Conservation (phyloP, 2,888 invertebrate genomes). For the Harpagoxenus sublaevis region DNA sequence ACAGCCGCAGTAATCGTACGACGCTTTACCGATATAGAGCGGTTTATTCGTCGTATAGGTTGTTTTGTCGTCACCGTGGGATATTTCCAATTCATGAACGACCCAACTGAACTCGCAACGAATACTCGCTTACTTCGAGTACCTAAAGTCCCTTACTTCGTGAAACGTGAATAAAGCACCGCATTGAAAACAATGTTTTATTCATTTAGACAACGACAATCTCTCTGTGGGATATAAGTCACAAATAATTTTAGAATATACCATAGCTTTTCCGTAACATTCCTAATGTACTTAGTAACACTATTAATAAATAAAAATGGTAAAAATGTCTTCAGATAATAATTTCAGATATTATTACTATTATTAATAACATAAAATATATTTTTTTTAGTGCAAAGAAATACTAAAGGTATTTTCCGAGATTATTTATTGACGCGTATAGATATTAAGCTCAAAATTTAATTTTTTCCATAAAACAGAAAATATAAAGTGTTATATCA, state of each 20-base stretch:
- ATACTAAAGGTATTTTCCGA: not conserved
- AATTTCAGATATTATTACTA: not conserved
- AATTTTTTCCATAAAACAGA: not conserved
- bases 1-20: slow-evolving; percentile 54
- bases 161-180: slow-evolving; percentile 46
- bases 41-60: slow-evolving; percentile 78
- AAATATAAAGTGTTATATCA: not conserved
- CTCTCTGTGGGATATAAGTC: slow-evolving; percentile 30
- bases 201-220: slow-evolving; percentile 45
- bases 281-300: not conserved
- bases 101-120: slow-evolving; percentile 74
- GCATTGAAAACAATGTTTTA: slow-evolving; percentile 46
- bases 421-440: not conserved
- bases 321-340: not conserved
- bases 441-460: not conserved
- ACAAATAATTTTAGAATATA: slow-evolving; percentile 23
- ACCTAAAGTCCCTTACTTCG: slow-evolving; percentile 40
- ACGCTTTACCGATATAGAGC: slow-evolving; percentile 79
- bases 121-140: slow-evolving; percentile 67
- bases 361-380: not conserved
- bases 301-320: not conserved
- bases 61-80: slow-evolving; percentile 82
- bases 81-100: slow-evolving; percentile 85
- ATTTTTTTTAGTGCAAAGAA: not conserved
- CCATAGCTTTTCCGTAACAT: not conserved